A percentile compares a stretch with the other conserved stretches of the same genome.
phyloP scores from a whole-genome alignment of 2,888 invertebrate genomes.

The Drosophila barbarae region DNA sequence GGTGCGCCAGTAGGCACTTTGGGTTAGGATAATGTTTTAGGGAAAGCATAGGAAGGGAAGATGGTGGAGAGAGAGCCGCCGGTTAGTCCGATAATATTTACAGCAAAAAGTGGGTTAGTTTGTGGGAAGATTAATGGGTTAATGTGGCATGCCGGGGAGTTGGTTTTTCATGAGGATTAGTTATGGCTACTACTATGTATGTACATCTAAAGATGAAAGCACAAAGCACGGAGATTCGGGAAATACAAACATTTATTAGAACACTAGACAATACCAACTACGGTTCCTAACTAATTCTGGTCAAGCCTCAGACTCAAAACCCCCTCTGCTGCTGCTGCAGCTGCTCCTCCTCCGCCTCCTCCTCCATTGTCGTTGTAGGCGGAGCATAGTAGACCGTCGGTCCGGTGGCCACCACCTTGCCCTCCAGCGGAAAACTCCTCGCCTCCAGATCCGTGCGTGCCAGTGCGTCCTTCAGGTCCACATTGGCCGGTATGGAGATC shows the following conservation, averaged over 20 bases:
- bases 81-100: slow-evolving; percentile 58
- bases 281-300: slow-evolving; percentile 27
- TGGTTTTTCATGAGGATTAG: slow-evolving; percentile 19
- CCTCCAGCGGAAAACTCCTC: slow-evolving; percentile 82
- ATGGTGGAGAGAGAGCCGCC: slow-evolving; percentile 53
- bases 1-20: slow-evolving; percentile 71
- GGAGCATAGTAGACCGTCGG: slow-evolving; percentile 86
- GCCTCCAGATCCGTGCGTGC: slow-evolving; percentile 67
- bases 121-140: slow-evolving; percentile 20
- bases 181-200: neutral
- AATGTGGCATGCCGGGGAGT: slow-evolving; percentile 11
- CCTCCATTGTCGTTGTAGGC: slow-evolving; percentile 55
- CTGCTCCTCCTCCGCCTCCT: slow-evolving; percentile 28
- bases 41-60: slow-evolving; percentile 14
- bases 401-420: slow-evolving; percentile 86
- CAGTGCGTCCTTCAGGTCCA: slow-evolving; percentile 81
- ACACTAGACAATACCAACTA: slow-evolving; percentile 61
- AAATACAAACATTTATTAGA: slow-evolving; percentile 66
- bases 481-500: slow-evolving; percentile 83
- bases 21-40: slow-evolving; percentile 26
- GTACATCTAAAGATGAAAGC: slow-evolving; percentile 48
- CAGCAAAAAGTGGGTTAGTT: slow-evolving; percentile 36
- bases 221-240: slow-evolving; percentile 44
- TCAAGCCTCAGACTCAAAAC: slow-evolving; percentile 50
- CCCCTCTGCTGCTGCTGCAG: slow-evolving; percentile 13